Conservation (phyloP, 2,113 vertebrate species). For the Tachysurus fulvidraco region DNA sequence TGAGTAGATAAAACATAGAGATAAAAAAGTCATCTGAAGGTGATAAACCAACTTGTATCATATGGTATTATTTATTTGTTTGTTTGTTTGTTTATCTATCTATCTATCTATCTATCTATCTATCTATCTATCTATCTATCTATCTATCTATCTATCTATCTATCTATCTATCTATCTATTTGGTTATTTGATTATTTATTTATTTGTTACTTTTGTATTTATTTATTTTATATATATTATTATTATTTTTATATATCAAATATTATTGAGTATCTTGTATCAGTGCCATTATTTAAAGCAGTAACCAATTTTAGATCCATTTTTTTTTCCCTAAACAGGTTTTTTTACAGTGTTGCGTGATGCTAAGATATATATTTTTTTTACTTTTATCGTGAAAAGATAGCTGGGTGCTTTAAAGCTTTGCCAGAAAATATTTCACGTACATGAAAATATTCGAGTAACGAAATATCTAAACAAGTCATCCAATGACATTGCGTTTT, state of each 20-base stretch:
- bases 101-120: too few relatives aligned
- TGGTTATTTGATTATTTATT: background rate
- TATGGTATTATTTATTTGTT: background rate
- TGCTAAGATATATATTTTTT: conserved; percentile 19
- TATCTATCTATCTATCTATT: background rate
- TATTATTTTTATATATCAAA: too few relatives aligned
- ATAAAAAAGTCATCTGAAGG: background rate
- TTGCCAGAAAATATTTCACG: conserved; percentile 66
- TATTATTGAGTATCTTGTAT: background rate
- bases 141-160: background rate
- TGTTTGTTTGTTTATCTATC: background rate
- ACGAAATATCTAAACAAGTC: conserved; percentile 67
- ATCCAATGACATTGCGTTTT: conserved; percentile 70
- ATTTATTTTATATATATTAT: too few relatives aligned
- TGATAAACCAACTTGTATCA: background rate
- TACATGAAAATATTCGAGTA: conserved; percentile 62
- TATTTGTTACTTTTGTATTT: background rate
- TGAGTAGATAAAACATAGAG: background rate
- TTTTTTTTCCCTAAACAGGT: conserved; percentile 3
- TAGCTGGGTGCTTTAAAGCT: conserved; percentile 67
- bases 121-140: too few relatives aligned
- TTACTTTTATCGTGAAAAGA: conserved; percentile 38
- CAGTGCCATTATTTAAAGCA: background rate
- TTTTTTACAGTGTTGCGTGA: conserved; percentile 9
- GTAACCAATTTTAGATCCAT: conserved; percentile 22